Conservation (phyloP, 2,113 vertebrate species). For the Myodes glareolus region DNA sequence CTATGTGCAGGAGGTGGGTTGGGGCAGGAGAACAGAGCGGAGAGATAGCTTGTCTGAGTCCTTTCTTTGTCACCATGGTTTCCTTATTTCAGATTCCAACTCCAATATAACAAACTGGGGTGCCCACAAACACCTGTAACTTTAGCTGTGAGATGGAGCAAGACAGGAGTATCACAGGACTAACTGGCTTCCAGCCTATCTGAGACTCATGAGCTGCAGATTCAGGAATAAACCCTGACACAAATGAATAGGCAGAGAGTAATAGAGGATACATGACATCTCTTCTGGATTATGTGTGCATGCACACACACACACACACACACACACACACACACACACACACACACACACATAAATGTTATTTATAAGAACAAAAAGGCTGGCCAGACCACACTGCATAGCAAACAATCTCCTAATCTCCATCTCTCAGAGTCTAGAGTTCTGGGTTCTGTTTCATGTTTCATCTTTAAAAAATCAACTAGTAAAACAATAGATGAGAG, state of each 20-base stretch:
- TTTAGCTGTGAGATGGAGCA: background rate
- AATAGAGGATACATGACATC: background rate
- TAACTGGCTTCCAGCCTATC: background rate
- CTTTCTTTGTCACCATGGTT: background rate
- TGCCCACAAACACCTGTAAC: background rate
- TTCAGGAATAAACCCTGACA: background rate
- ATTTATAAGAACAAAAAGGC: background rate
- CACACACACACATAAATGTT: background rate
- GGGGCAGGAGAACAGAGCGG: background rate
- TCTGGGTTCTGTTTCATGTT: background rate
- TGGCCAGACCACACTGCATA: background rate
- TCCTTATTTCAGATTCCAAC: background rate
- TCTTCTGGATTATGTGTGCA: background rate
- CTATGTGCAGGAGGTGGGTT: background rate
- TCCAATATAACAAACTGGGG: background rate
- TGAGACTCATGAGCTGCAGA: background rate
- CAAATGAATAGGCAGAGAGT: background rate
- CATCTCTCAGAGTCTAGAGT: background rate
- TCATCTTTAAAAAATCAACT: background rate
- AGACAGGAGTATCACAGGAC: background rate
- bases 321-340: background rate
- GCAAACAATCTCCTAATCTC: background rate
- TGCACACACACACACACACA: background rate
- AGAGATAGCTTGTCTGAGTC: background rate
- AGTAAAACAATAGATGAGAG: too few species aligned